Evolutionary conservation across 1,140 invertebrate species (phyloP), one percentile per base, ranked within the genome.

Genomic region (Pectinophora gossypiella): DNA sequence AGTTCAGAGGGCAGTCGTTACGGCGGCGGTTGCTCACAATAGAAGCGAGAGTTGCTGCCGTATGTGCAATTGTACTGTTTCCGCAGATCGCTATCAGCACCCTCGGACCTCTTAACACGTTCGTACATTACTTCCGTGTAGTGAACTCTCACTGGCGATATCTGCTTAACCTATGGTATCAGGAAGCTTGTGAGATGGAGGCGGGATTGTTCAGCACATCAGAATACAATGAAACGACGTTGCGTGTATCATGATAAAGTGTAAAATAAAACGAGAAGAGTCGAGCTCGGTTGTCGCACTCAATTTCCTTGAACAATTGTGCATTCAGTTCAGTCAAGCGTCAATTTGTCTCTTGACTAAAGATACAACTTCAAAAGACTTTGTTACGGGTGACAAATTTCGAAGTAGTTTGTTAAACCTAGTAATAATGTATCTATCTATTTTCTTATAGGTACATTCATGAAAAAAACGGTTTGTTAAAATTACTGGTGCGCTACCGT

Each of bases 1-100:
- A 74, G 71, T 76, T 78, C 71, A 77, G 67, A 82, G 78, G 75
- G 65, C 73, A 72, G 62, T 56, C 72, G 72, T 80, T 74, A 65
- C 73, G 70, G 66, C 69, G 71, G 50, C 62, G 57, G 22, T 54
- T 48, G 63, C 59, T 62, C 64, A 85, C 76, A 82, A 78, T 79
- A 55, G 67, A 67, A 68, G 73, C 72, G 77, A 85, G 71, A 83
- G 78, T 79, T 61, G 54, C 59, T 72, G 59, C 64, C 66, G 60
- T 59, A 54, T 56, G 54, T 58, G 59, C 47, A 15, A 40, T 40
- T 16, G 13, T 16, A 21, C 19, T 58, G 59, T 67, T 80, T 73
- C 71, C 72, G 67, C 49, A 71, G 75, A 82, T 80, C 38, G 43
- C 51, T 83, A 83, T 81, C 79, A 44, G 54, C 56, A 51, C 54